These are phyloP conservation scores for Apotomis betuletana DNA, from an alignment of 2,888 invertebrate genomes.

Conservation along the genomic window DNA sequence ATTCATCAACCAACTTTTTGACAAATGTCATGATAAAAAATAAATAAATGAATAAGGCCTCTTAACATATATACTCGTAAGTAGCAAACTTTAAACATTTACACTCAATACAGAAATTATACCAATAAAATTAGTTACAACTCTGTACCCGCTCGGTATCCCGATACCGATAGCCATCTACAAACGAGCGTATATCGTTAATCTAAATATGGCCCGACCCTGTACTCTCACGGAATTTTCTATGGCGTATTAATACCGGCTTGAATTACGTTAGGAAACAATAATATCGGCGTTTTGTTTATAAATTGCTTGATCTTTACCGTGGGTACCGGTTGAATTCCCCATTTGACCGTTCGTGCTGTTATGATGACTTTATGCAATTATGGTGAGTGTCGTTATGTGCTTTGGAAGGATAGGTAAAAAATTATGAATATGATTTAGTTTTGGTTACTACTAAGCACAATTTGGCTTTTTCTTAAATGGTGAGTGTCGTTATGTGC, in stretches of 20 bases:
- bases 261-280: constrained; percentile 36
- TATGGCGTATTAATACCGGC: constrained; percentile 35
- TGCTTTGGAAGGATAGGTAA: neutral
- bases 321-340: constrained; percentile 17
- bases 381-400: neutral
- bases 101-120: constrained; percentile 12
- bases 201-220: constrained; percentile 30
- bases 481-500: too few species aligned
- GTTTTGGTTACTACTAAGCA: too few species aligned
- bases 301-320: constrained; percentile 31
- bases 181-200: constrained; percentile 35
- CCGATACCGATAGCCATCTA: constrained; percentile 30
- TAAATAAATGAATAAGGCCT: too few species aligned
- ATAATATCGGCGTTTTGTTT: constrained; percentile 30
- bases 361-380: neutral
- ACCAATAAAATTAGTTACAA: constrained; percentile 12
- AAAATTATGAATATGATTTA: too few species aligned
- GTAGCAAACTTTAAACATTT: neutral
- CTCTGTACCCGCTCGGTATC: constrained; percentile 16
- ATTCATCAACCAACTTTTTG: too few species aligned
- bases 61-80: too few species aligned
- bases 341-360: constrained; percentile 2
- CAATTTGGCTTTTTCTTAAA: too few species aligned
- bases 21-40: too few species aligned
- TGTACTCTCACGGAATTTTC: constrained; percentile 32